Base-by-base conservation (phyloP, 1,140 invertebrate genomes). In the Ostrea denselamellosa region DNA sequence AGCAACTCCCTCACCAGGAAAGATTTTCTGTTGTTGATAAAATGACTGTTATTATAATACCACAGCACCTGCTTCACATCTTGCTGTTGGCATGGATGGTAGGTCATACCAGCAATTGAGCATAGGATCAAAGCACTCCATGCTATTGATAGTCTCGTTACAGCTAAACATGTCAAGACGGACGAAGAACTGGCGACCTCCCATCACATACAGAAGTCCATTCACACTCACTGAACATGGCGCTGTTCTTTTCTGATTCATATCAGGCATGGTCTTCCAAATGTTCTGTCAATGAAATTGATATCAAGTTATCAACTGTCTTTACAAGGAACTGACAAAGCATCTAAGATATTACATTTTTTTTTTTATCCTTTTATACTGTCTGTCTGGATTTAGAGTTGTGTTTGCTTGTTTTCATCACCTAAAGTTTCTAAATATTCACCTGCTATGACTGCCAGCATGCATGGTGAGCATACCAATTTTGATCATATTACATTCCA, bases 221-320 rank as follows among this genome's bases (percentile, higher is more conserved):
- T 98, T 97, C 12, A 97, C 97, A 65, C 97, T 97, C 65, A 97
- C 97, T 58, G 98, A 97, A 81, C 97, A 97, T 51, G 97, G 97
- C 93, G 97, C 97, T 28, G 97, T 97, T 90, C 98, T 96, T 86
- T 96, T 96, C 51, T 97, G 96, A 51, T 96, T 96, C 96, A 98
- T 96, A 10, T 96, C 95, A 54, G 97, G 96, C 53, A 98, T 96
- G 52, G 96, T 96, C 85, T 95, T 96, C 97, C 98, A 98, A 93
- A 96, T 96, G 93, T 98, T 96, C 97, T 98, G 93, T 34, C 25
- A 62, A 8, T 52, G 54, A 58, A 34, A n/a, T 53, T 62, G 22
- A n/a, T 12, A 56, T 56, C 34, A 44, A 2, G 34, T 44, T n/a
- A n/a, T 1, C 34, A 44, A 1, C 34, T 44, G 34, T 44, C 34